A percentile compares a stretch with the other conserved stretches of the same genome.
Conservation (phyloP, 2,888 invertebrate genomes). For the Diogma glabrata region DNA sequence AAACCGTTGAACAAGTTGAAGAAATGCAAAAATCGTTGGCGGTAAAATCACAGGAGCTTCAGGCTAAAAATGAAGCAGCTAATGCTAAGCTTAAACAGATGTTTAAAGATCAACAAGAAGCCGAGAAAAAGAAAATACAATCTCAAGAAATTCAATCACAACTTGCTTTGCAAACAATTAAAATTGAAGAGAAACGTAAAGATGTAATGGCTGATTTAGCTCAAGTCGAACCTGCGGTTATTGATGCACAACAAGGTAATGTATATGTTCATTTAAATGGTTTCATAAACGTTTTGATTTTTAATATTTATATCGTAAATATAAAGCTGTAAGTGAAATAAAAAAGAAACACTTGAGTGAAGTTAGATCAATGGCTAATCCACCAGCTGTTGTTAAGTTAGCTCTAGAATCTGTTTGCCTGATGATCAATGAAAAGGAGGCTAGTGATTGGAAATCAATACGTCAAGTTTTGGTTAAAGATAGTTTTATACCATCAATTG, state of each 20-base stretch:
- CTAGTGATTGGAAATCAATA: conserved; percentile 89
- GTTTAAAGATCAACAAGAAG: conserved; percentile 99
- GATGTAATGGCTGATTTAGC: conserved; percentile 94
- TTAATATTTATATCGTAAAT: conserved; percentile 4
- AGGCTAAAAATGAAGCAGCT: conserved; percentile 97
- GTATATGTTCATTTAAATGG: conserved; percentile 13
- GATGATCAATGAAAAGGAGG: conserved; percentile 71
- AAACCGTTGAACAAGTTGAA: conserved; percentile 98
- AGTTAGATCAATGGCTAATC: conserved; percentile 89
- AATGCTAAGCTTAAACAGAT: conserved; percentile 99
- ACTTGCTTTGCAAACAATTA: conserved; percentile 78
- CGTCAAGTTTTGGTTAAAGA: conserved; percentile 86
- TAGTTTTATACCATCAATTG: conserved; percentile 88
- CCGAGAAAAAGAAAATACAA: conserved; percentile 96
- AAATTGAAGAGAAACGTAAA: conserved; percentile 86
- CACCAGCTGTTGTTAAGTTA: conserved; percentile 83
- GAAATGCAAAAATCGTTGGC: conserved; percentile 98
- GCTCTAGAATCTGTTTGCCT: conserved; percentile 91
- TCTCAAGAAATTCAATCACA: conserved; percentile 89
- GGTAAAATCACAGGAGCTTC: conserved; percentile 86
- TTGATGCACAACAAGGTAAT: conserved; percentile 92
- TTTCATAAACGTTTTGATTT: conserved; percentile 8
- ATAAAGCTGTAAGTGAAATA: conserved; percentile 84
- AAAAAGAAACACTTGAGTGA: conserved; percentile 94
- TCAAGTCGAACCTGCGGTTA: conserved; percentile 96